Base-by-base conservation (phyloP, 1,140 invertebrate genomes). In the Andricus grossulariae region DNA sequence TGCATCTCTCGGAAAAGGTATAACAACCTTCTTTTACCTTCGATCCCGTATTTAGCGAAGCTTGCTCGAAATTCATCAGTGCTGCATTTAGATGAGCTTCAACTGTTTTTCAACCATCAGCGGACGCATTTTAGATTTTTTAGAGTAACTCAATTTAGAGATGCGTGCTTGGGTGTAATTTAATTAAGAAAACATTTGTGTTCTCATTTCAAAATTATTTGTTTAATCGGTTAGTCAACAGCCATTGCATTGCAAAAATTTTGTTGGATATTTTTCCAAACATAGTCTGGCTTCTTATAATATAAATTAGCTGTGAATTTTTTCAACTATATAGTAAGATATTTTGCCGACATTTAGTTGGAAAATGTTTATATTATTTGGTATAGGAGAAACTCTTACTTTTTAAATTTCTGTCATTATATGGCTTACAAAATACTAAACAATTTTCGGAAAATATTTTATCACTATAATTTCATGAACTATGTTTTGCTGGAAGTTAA, bases 1-100 rank as follows among this genome's bases (percentile, higher is more conserved):
- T 72, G 77, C 74, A 70, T 81, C 72, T 79, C 73, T 75, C 50
- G 49, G 54, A 54, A 76, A 80, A 83, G 78, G 82, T 81, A 77
- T 81, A 81, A 83, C 80, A 80, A 78, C 52, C 57, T 77, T 73
- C 55, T 73, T 73, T 72, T 77, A 77, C 76, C 76, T 72, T 71
- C 76, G 25, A 66, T 66, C 57, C 57, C 57, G 57, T 66, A 66
- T 66, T 66, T 66, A 66, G 57, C 25, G 25, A 66, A 39, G 57
- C 57, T 66, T 66, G 25, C 25, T 66, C 57, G 57, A 66, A 39
- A 66, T 39, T 66, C 57, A 66, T 66, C 57, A 66, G 57, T 39
- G 57, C 25, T 66, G 57, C 57, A 66, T 66, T 66, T 66, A 21
- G 57, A 66, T 66, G 57, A 66, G 57, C 57, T 25, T 66, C 12